Evolutionary conservation across 2,113 vertebrate species (phyloP).

Genomic region (Saccopteryx bilineata): DNA sequence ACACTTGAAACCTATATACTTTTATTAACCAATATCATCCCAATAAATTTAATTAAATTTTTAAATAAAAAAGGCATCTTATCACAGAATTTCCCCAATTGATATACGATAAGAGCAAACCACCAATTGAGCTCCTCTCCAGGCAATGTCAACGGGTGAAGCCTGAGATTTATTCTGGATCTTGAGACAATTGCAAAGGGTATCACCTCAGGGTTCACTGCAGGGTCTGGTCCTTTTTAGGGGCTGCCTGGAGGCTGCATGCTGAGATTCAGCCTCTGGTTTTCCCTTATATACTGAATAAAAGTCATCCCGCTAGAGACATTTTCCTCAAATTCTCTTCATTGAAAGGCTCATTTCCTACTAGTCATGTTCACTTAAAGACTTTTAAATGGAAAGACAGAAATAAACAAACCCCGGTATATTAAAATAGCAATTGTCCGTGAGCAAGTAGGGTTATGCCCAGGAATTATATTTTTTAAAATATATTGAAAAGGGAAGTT

Average conservation of each 20-base stretch:
- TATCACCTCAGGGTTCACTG: not conserved
- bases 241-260: not conserved
- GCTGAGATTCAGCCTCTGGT: not conserved
- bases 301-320: slow-evolving; percentile 65
- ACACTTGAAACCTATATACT: not conserved
- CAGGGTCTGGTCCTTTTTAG: not conserved
- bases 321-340: slow-evolving; percentile 66
- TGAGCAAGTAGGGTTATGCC: slow-evolving; percentile 45
- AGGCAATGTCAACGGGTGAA: not conserved
- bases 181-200: not conserved
- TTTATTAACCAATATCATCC: not conserved
- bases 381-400: slow-evolving; percentile 69
- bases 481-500: slow-evolving; percentile 57
- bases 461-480: slow-evolving; percentile 49
- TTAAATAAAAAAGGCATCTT: slow-evolving; percentile 8
- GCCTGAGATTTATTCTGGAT: slow-evolving; percentile 14
- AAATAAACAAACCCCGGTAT: slow-evolving; percentile 71
- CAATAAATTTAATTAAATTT: not conserved
- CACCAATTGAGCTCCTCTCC: not conserved
- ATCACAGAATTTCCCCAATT: not conserved
- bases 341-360: slow-evolving; percentile 73
- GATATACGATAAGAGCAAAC: not conserved
- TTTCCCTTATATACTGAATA: slow-evolving; percentile 58
- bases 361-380: slow-evolving; percentile 74
- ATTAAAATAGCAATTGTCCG: slow-evolving; percentile 66